Evolutionary conservation across 2,113 vertebrate species (phyloP).

Genomic region (Morone chrysops): DNA sequence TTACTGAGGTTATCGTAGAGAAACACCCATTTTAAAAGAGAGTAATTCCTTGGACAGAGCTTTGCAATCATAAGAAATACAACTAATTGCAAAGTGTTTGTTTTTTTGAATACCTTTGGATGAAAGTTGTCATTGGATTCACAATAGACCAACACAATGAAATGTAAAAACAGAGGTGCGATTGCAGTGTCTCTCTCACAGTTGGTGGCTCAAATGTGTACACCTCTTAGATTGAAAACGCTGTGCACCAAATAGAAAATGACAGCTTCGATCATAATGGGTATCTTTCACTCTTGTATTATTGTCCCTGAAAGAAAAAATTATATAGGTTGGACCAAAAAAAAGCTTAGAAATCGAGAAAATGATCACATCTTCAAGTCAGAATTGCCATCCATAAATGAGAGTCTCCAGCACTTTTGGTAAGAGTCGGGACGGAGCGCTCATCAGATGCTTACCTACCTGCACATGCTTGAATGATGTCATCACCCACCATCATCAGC

Average conservation of each 20-base stretch:
- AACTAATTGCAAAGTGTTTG: constrained; percentile 41
- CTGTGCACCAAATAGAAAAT: constrained; percentile 49
- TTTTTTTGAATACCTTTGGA: constrained; percentile 33
- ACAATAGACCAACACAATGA: constrained; percentile 14
- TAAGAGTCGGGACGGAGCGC: constrained; percentile 2
- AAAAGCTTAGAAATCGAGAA: constrained; percentile 45
- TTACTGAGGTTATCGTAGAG: neutral
- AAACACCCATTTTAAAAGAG: constrained; percentile 6
- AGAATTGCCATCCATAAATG: constrained; percentile 48
- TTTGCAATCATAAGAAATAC: constrained; percentile 33
- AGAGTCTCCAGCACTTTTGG: constrained; percentile 27
- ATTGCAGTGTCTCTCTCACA: constrained; percentile 50
- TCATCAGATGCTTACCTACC: constrained; percentile 51
- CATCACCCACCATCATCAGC: constrained; percentile 44
- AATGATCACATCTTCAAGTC: constrained; percentile 52
- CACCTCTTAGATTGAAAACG: constrained; percentile 49
- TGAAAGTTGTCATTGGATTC: constrained; percentile 16
- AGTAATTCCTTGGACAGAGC: constrained; percentile 1
- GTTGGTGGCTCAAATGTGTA: constrained; percentile 50
- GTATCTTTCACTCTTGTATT: constrained; percentile 48
- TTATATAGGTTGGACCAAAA: constrained; percentile 29
- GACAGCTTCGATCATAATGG: constrained; percentile 45
- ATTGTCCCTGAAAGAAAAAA: constrained; percentile 45
- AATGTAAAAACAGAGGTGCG: constrained; percentile 28
- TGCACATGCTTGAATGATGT: constrained; percentile 37